These are phyloP conservation scores for Antedon mediterranea DNA, from an alignment of 53 echinoderm and acorn worm species.

Conservation along the genomic window DNA sequence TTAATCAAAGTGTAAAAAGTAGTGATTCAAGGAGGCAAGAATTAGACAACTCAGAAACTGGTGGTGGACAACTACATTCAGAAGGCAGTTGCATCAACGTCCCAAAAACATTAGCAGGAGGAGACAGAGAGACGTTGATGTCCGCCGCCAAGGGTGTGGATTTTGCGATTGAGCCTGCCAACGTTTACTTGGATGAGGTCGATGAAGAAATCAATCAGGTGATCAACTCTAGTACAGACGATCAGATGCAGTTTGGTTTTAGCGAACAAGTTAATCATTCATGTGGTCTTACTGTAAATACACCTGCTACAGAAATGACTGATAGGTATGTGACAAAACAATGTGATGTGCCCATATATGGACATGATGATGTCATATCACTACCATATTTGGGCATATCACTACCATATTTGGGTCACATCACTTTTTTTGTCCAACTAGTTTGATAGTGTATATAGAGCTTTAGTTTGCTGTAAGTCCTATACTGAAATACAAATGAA, in stretches of 20 bases:
- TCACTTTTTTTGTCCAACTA: neutral
- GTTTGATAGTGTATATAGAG: too few relatives aligned
- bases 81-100: neutral
- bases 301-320: neutral
- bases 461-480: too few relatives aligned
- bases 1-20: too few relatives aligned
- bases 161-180: slow-evolving; percentile 30
- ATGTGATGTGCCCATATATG: neutral
- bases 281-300: neutral
- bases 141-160: slow-evolving; percentile 64
- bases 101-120: neutral
- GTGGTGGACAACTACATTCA: too few relatives aligned
- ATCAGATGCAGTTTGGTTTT: neutral
- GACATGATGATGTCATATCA: neutral
- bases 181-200: slow-evolving; percentile 38
- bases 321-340: too few relatives aligned
- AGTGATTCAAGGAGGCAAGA: too few relatives aligned
- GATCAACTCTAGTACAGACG: neutral
- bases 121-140: slow-evolving; percentile 22
- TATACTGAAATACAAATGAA: too few relatives aligned
- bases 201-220: slow-evolving; percentile 44
- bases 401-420: neutral
- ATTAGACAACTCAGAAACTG: too few relatives aligned
- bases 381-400: neutral
- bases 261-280: neutral